phyloP scores from a whole-genome alignment of 2,113 vertebrate genomes.

The Aldabrachelys gigantea region DNA sequence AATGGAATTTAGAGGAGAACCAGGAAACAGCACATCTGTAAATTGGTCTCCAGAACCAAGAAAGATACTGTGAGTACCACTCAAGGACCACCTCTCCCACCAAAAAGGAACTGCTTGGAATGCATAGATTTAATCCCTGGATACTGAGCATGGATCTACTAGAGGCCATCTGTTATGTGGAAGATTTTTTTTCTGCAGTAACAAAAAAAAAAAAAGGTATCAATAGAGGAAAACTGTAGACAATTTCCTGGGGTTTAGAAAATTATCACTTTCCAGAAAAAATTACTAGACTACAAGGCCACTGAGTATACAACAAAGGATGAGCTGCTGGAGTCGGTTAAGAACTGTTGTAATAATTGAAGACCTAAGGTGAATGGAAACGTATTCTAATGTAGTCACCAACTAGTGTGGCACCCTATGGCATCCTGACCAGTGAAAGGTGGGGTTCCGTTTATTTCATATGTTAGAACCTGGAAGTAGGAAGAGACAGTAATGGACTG shows the following conservation, averaged over 20 bases:
- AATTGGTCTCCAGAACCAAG: neutral
- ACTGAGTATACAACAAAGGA: neutral
- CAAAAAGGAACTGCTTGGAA: neutral
- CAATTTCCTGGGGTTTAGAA: neutral
- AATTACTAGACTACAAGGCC: neutral
- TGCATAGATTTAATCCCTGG: neutral
- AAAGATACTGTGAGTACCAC: neutral
- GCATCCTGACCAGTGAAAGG: neutral
- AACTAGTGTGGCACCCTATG: neutral
- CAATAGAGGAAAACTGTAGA: neutral
- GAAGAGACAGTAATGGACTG: neutral
- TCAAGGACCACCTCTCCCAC: neutral
- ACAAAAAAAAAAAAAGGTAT: neutral
- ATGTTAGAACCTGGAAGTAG: neutral
- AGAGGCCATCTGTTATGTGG: neutral
- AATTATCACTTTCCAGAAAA: neutral
- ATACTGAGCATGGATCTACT: neutral
- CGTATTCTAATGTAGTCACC: neutral
- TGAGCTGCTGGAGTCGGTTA: neutral
- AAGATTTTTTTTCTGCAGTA: neutral
- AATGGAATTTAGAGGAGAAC: neutral
- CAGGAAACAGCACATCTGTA: neutral
- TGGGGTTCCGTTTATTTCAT: neutral
- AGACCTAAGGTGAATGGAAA: neutral
- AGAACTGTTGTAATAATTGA: neutral